Evolutionary conservation across 2,113 vertebrate genomes (phyloP).

Genomic region (Cyanoliseus patagonus): DNA sequence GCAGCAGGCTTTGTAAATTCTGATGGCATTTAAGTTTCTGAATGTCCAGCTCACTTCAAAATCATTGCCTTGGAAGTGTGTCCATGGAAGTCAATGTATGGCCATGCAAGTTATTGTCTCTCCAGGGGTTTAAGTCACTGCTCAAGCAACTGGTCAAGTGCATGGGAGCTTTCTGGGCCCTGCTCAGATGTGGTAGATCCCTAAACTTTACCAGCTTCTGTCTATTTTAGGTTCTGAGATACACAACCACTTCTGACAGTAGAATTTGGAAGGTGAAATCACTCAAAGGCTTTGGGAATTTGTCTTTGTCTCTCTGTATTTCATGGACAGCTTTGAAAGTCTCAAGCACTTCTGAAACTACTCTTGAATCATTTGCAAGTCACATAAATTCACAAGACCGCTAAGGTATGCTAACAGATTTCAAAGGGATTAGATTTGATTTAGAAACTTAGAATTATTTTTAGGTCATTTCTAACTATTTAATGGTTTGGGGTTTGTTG

Average conservation of each 20-base stretch:
- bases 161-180: fast-evolving
- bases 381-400: neutral
- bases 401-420: neutral
- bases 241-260: neutral
- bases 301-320: neutral
- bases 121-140: neutral
- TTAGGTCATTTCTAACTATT: neutral
- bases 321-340: neutral
- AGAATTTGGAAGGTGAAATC: neutral
- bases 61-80: neutral
- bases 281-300: neutral
- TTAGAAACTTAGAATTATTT: neutral
- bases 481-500: neutral
- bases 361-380: neutral
- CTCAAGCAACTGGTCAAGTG: neutral
- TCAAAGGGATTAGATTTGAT: neutral
- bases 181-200: neutral
- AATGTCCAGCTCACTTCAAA: neutral
- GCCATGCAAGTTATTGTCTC: neutral
- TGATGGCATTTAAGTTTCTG: neutral
- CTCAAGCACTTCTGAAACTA: neutral
- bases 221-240: neutral
- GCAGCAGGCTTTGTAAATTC: neutral
- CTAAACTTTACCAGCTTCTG: neutral
- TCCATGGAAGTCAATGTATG: neutral